A percentile compares a stretch with the other conserved stretches of the same genome.
Evolutionary conservation across 2,113 vertebrate species (phyloP).

Genomic region (Stigmatopora nigra): DNA sequence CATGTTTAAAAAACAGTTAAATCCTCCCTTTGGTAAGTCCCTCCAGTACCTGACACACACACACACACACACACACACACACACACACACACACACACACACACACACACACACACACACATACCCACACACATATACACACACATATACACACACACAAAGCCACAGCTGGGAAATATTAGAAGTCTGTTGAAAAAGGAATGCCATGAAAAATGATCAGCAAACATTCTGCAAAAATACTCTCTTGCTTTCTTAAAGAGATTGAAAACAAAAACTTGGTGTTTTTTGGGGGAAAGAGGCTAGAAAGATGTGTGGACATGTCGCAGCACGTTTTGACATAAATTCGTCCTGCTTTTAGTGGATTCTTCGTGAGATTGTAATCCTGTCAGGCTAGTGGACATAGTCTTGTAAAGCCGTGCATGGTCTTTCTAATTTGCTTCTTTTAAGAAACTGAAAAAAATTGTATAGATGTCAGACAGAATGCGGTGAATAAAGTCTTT

Average conservation of each 20-base stretch:
- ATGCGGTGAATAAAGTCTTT: not conserved
- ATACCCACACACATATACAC: too few relatives aligned
- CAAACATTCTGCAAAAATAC: conserved; percentile 3
- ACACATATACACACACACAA: too few relatives aligned
- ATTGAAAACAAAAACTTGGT: conserved; percentile 1
- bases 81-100: not conserved
- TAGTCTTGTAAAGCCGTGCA: conserved; percentile 8
- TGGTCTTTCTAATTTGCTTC: not conserved
- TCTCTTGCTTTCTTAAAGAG: not conserved
- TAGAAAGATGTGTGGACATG: not conserved
- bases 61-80: not conserved
- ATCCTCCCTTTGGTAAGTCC: conserved; percentile 1
- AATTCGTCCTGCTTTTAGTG: conserved; percentile 6
- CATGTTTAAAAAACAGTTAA: conserved; percentile 1
- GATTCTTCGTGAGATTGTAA: conserved; percentile 20
- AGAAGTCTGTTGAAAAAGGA: conserved; percentile 4
- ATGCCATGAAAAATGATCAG: conserved; percentile 10
- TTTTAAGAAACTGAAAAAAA: not conserved
- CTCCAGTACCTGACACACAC: not conserved
- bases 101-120: not conserved
- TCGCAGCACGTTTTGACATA: conserved; percentile 8
- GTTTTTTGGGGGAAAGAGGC: not conserved
- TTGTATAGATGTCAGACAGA: not conserved
- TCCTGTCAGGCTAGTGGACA: conserved; percentile 10
- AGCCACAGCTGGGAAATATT: conserved; percentile 8